Evolutionary conservation across 2,113 vertebrate genomes (phyloP).

Genomic region (Antechinus flavipes): DNA sequence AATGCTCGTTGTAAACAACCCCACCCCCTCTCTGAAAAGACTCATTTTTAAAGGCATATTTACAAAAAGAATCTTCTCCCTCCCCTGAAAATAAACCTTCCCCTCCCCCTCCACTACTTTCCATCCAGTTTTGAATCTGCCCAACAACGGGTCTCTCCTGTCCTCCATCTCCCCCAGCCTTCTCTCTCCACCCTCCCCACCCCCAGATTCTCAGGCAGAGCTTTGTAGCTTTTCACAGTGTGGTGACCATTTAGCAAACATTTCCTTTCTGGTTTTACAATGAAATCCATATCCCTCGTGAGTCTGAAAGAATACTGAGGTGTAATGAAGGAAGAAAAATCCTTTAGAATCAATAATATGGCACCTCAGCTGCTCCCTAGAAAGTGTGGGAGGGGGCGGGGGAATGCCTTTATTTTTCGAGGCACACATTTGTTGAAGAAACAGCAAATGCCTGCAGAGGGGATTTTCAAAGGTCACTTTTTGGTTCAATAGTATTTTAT

Average conservation of each 20-base stretch:
- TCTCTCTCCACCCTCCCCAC: neutral
- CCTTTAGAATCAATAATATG: neutral
- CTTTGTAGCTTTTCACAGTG: neutral
- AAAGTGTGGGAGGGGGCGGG: neutral
- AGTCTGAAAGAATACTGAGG: neutral
- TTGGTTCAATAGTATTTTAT: too few relatives aligned
- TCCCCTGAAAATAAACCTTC: too few relatives aligned
- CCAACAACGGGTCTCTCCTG: neutral
- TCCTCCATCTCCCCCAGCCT: neutral
- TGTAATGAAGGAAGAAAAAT: neutral
- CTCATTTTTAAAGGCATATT: neutral
- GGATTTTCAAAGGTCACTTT: neutral
- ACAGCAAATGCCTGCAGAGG: neutral
- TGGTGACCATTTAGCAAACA: neutral
- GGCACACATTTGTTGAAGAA: neutral
- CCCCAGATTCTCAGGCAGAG: neutral
- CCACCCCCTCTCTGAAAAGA: neutral
- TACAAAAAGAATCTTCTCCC: neutral
- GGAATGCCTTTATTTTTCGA: neutral
- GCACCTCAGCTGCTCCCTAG: neutral
- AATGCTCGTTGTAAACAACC: neutral
- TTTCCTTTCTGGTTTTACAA: neutral
- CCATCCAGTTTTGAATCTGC: neutral
- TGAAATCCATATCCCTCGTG: neutral
- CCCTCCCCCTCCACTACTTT: neutral